Evolutionary conservation across 2,797 vertebrate genomes (phyloP).

Genomic region (Toxotes lorentzi): DNA sequence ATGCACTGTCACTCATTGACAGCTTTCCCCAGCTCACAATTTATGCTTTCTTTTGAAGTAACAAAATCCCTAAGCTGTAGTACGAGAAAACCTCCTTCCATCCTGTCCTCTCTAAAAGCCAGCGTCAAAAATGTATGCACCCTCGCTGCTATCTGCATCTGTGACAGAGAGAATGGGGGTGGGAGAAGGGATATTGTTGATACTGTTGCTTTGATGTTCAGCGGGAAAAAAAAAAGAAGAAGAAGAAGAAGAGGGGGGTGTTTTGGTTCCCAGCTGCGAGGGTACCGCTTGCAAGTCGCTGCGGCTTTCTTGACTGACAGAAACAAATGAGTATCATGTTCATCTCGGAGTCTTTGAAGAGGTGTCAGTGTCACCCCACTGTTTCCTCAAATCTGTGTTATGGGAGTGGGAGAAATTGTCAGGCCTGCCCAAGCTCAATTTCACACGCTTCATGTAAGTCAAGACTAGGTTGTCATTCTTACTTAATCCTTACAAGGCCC

Average conservation of each 20-base stretch:
- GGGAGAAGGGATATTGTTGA: slow-evolving; percentile 41
- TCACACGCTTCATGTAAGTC: slow-evolving; percentile 70
- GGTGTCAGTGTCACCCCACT: slow-evolving; percentile 55
- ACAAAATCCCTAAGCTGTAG: slow-evolving; percentile 72
- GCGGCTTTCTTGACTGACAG: slow-evolving; percentile 76
- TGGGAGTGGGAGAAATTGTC: slow-evolving; percentile 40
- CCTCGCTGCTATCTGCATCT: slow-evolving; percentile 34
- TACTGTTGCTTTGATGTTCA: slow-evolving; percentile 74
- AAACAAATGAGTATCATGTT: slow-evolving; percentile 84
- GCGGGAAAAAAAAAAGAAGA: slow-evolving; percentile 55
- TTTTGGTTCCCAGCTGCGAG: slow-evolving; percentile 46
- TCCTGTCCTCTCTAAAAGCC: slow-evolving; percentile 41
- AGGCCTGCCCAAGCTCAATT: slow-evolving; percentile 62
- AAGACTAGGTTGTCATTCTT: slow-evolving; percentile 66
- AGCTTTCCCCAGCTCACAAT: slow-evolving; percentile 61
- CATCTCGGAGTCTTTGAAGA: slow-evolving; percentile 66
- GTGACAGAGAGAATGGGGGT: slow-evolving; percentile 48
- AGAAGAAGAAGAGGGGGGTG: neutral
- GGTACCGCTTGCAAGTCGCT: slow-evolving; percentile 34
- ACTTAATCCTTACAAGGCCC: slow-evolving; percentile 58
- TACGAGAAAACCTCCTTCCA: slow-evolving; percentile 50
- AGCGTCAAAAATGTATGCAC: slow-evolving; percentile 33
- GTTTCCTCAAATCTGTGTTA: slow-evolving; percentile 57
- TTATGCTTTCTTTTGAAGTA: slow-evolving; percentile 78
- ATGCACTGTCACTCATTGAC: slow-evolving; percentile 69